Evolutionary conservation across 2,113 vertebrate genomes (phyloP).

Genomic region (Gobius niger): DNA sequence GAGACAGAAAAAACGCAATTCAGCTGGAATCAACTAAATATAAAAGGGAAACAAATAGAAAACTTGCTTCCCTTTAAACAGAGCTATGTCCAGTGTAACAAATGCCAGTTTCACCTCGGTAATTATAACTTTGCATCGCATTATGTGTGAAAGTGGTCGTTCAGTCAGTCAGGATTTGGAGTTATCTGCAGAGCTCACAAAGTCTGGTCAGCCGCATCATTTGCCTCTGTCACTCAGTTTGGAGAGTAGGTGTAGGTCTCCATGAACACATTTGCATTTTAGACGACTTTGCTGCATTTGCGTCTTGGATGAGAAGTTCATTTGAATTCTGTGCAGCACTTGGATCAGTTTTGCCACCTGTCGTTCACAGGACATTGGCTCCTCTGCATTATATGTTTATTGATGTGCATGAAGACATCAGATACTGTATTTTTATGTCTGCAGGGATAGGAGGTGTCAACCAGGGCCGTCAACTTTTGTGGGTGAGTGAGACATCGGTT

Average conservation of each 20-base stretch:
- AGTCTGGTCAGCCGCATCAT: constrained; percentile 35
- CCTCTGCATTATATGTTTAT: not conserved
- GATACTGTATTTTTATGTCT: too few relatives aligned
- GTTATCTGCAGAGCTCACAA: constrained; percentile 41
- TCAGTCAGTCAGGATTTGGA: constrained; percentile 32
- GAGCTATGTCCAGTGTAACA: not conserved
- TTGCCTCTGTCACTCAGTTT: constrained; percentile 38
- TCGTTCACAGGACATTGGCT: constrained; percentile 43
- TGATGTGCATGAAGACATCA: too few relatives aligned
- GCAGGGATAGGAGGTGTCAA: too few relatives aligned
- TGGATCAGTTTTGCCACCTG: constrained; percentile 39
- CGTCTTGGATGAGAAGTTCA: constrained; percentile 48
- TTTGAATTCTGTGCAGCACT: constrained; percentile 32
- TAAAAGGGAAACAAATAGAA: not conserved
- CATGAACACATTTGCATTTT: constrained; percentile 44
- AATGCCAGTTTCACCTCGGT: constrained; percentile 14
- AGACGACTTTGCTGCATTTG: constrained; percentile 43
- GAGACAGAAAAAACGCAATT: too few relatives aligned
- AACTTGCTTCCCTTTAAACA: not conserved
- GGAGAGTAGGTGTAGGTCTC: constrained; percentile 36
- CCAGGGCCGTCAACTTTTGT: too few relatives aligned
- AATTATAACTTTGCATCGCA: not conserved
- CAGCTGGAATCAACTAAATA: not conserved
- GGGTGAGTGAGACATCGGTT: too few relatives aligned
- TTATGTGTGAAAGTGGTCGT: constrained; percentile 22